phyloP scores from a whole-genome alignment of 1,140 invertebrate genomes.

The Eumeta japonica region DNA sequence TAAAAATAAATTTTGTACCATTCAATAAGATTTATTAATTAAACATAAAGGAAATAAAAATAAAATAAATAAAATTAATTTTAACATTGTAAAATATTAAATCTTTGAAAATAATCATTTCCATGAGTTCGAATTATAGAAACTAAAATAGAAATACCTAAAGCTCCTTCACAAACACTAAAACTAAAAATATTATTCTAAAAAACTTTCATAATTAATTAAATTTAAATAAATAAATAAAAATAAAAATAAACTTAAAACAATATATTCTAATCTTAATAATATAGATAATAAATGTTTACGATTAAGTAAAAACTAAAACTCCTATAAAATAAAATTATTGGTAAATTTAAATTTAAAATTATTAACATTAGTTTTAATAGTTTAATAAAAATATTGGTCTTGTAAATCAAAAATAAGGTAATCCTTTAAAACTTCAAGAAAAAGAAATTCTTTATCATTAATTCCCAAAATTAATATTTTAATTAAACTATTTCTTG shows the following conservation, averaged over 20 bases:
- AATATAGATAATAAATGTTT: slow-evolving; percentile 63
- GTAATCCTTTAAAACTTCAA: background rate
- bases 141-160: slow-evolving; percentile 60
- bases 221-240: slow-evolving; percentile 53
- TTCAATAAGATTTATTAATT: slow-evolving; percentile 34
- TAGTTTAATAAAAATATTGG: background rate
- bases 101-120: slow-evolving; percentile 58
- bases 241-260: slow-evolving; percentile 55
- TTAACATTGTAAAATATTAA: slow-evolving; percentile 58
- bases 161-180: slow-evolving; percentile 60
- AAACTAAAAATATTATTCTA: slow-evolving; percentile 61
- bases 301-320: slow-evolving; percentile 52
- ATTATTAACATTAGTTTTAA: slow-evolving; percentile 13
- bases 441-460: no score
- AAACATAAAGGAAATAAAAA: slow-evolving; percentile 44
- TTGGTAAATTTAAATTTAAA: slow-evolving; percentile 31
- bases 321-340: slow-evolving; percentile 40
- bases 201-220: slow-evolving; percentile 51
- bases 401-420: slow-evolving; percentile 20
- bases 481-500: no score
- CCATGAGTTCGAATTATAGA: slow-evolving; percentile 59
- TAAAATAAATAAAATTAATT: slow-evolving; percentile 43
- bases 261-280: slow-evolving; percentile 60
- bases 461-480: no score
- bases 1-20: slow-evolving; percentile 28